Percentiles rank a stretch among this genome's conserved stretches.
Conservation (phyloP, 2,888 invertebrate species). For the Aspidiotus rigidus region DNA sequence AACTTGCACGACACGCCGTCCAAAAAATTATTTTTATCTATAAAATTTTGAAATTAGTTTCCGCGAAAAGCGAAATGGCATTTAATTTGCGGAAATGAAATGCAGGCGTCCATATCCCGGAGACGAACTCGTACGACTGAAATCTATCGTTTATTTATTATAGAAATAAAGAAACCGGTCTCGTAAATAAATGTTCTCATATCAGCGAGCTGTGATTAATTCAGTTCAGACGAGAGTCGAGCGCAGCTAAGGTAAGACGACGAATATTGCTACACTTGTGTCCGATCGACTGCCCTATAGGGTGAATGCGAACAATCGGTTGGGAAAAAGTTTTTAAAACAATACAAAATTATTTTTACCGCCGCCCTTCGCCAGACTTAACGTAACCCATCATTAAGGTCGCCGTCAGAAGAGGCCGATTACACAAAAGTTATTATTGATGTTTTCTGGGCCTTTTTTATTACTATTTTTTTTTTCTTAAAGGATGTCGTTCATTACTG, state of each 20-base stretch:
- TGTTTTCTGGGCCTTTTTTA: no score
- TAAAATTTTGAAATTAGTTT: not conserved
- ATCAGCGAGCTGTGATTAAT: conserved; percentile 22
- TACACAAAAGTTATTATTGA: no score
- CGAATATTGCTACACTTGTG: not conserved
- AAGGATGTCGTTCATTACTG: no score
- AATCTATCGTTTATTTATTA: conserved; percentile 25
- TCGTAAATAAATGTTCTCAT: conserved; percentile 23
- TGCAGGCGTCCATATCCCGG: conserved; percentile 7
- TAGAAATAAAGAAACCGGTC: conserved; percentile 27
- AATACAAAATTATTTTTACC: not conserved
- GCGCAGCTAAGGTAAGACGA: conserved; percentile 12
- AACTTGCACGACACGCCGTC: no score
- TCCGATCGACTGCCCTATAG: conserved; percentile 9
- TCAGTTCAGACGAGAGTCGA: conserved; percentile 18
- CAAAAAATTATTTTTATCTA: not conserved
- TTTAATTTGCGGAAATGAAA: conserved; percentile 10
- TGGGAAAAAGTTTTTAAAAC: not conserved
- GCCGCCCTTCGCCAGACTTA: conserved; percentile 15
- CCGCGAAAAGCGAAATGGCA: not conserved
- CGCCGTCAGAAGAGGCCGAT: conserved; percentile 13
- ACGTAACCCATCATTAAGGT: conserved; percentile 30
- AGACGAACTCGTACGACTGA: conserved; percentile 22
- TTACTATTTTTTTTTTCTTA: no score
- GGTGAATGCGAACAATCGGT: conserved; percentile 7